Percentiles rank a stretch among this genome's conserved stretches.
Evolutionary conservation across 1,140 invertebrate species (phyloP).

Genomic region (Drosophila suzukii): DNA sequence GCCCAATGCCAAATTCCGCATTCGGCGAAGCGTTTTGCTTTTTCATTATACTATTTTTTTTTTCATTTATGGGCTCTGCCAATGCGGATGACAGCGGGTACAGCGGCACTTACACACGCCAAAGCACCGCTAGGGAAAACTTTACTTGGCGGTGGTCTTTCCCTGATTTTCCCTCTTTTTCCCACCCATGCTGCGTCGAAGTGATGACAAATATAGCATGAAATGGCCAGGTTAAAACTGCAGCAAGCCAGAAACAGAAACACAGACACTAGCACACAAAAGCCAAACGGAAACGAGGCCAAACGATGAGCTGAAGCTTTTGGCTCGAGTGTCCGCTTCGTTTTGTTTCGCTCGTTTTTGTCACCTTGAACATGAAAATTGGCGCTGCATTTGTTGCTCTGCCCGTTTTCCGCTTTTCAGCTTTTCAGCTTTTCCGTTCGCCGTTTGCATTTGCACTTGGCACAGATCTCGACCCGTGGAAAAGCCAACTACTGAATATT

Average conservation of each 20-base stretch:
- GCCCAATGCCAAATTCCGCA: slow-evolving; percentile 70
- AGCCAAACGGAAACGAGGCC: slow-evolving; percentile 59
- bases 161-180: slow-evolving; percentile 2
- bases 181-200: slow-evolving; percentile 3
- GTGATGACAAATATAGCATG: slow-evolving; percentile 37
- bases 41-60: slow-evolving; percentile 6
- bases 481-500: slow-evolving; percentile 32
- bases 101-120: slow-evolving; percentile 8
- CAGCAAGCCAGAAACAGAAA: slow-evolving; percentile 38
- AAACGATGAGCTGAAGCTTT: slow-evolving; percentile 63
- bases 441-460: slow-evolving; percentile 63
- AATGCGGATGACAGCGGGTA: slow-evolving; percentile 26
- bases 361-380: slow-evolving; percentile 57
- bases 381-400: slow-evolving; percentile 49
- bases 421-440: slow-evolving; percentile 8
- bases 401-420: slow-evolving; percentile 42
- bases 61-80: slow-evolving; percentile 28
- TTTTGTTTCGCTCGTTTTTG: slow-evolving; percentile 45
- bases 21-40: slow-evolving; percentile 47
- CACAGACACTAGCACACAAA: neutral
- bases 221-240: slow-evolving; percentile 47
- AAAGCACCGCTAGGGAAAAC: slow-evolving; percentile 1
- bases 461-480: slow-evolving; percentile 49
- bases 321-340: slow-evolving; percentile 66
- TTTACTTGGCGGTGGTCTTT: slow-evolving; percentile 21